These are phyloP conservation scores for Meloidogyne hapla DNA, from an alignment of 1,140 invertebrate genomes.

Conservation along the genomic window DNA sequence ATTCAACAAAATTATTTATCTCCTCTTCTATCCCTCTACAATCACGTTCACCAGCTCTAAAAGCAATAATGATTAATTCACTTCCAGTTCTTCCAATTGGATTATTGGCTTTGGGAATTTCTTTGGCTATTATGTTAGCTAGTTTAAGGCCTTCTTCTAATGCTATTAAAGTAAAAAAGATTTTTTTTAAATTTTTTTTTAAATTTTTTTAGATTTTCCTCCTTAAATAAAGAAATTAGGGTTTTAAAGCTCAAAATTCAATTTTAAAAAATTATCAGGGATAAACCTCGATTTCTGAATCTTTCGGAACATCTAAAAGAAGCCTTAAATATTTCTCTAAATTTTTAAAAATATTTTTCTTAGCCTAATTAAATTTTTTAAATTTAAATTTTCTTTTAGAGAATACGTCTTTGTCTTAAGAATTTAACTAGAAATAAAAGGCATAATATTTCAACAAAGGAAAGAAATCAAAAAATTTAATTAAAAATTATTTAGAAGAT, in stretches of 20 bases:
- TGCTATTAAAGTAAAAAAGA: not conserved
- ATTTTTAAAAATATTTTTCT: no score
- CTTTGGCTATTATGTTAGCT: slow-evolving; percentile 5
- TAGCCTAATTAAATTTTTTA: not conserved
- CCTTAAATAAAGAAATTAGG: no score
- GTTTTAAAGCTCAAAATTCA: no score
- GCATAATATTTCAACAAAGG: not conserved
- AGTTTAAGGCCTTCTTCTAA: not conserved
- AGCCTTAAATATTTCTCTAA: no score
- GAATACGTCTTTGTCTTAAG: not conserved
- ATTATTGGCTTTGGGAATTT: not conserved
- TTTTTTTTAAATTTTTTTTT: not conserved
- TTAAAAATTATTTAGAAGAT: not conserved
- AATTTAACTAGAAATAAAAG: not conserved
- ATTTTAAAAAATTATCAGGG: no score
- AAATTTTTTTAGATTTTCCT: no score
- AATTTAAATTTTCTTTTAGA: not conserved
- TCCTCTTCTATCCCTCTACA: not conserved
- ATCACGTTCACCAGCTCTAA: slow-evolving; percentile 1
- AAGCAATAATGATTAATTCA: slow-evolving; percentile 12
- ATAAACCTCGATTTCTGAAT: no score
- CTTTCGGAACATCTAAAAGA: no score
- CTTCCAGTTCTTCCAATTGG: slow-evolving; percentile 11
- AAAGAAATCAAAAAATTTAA: not conserved
- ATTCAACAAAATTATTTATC: no score